Evolutionary conservation across 2,888 invertebrate genomes (phyloP).

Genomic region (Euclidia mi): DNA sequence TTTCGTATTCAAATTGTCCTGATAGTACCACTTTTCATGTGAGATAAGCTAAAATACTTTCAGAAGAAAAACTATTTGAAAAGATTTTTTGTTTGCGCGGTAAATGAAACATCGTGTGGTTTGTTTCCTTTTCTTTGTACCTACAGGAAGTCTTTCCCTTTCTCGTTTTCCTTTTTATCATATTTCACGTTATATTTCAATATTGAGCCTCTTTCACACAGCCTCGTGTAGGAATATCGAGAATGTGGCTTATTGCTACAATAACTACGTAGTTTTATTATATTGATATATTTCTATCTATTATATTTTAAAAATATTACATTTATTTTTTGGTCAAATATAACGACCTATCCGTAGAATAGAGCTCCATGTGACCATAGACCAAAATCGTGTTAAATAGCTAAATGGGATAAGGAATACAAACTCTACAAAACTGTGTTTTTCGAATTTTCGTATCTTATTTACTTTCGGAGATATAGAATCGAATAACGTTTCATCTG

Average conservation of each 20-base stretch:
- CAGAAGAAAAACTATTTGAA: constrained; percentile 20
- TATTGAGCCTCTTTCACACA: constrained; percentile 11
- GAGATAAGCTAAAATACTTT: constrained; percentile 26
- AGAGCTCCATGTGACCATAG: no score
- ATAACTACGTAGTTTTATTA: neutral
- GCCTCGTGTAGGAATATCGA: neutral
- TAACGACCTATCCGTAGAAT: no score
- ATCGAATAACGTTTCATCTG: no score
- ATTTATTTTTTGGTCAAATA: no score
- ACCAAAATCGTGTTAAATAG: no score
- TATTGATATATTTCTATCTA: no score
- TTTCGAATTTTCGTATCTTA: no score
- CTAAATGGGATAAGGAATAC: no score
- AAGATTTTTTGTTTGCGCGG: constrained; percentile 30
- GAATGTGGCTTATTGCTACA: neutral
- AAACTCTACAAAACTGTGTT: no score
- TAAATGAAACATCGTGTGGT: constrained; percentile 47
- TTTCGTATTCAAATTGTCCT: constrained; percentile 33
- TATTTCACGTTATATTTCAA: constrained; percentile 35
- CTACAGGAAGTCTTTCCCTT: constrained; percentile 28
- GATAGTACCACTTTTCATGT: constrained; percentile 20
- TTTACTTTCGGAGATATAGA: no score
- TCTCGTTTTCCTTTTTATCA: constrained; percentile 39
- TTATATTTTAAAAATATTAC: no score
- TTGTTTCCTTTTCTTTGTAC: constrained; percentile 41